These are phyloP conservation scores for Pseudorhiza aurosa DNA, from an alignment of 30 jellyfish, hydroid and myxozoan species.

Conservation along the genomic window DNA sequence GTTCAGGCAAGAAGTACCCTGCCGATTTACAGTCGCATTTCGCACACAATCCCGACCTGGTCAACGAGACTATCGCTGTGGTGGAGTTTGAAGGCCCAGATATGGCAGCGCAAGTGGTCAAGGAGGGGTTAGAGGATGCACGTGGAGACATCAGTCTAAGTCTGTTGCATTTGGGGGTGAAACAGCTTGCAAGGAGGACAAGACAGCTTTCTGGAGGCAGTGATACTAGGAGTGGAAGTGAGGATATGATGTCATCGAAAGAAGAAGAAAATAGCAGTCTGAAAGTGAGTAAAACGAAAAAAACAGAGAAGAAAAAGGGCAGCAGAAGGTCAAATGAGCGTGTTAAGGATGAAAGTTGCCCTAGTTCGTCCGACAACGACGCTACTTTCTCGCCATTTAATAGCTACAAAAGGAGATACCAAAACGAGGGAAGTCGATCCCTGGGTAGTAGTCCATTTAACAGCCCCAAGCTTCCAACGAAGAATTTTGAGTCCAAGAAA, in stretches of 20 bases:
- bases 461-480: constrained; percentile 59
- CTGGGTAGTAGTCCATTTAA: constrained; percentile 78
- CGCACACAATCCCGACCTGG: constrained; percentile 87
- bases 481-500: constrained; percentile 33
- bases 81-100: constrained; percentile 95
- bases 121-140: constrained; percentile 53
- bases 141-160: constrained; percentile 45
- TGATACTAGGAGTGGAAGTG: constrained; percentile 71
- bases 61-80: constrained; percentile 86
- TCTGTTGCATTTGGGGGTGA: constrained; percentile 86
- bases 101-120: constrained; percentile 72
- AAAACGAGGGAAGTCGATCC: constrained; percentile 63
- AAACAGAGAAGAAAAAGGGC: constrained; percentile 55
- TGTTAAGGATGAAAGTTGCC: constrained; percentile 64
- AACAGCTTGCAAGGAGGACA: constrained; percentile 75
- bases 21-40: constrained; percentile 94
- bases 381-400: constrained; percentile 67
- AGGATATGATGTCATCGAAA: constrained; percentile 54
- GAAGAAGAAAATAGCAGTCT: constrained; percentile 53
- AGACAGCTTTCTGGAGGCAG: constrained; percentile 77
- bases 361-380: constrained; percentile 92
- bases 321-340: constrained; percentile 26
- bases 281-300: constrained; percentile 31
- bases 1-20: constrained; percentile 91
- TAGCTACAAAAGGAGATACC: constrained; percentile 84